Evolutionary conservation across 2,113 vertebrate genomes (phyloP).

Genomic region (Oxyruncus cristatus): DNA sequence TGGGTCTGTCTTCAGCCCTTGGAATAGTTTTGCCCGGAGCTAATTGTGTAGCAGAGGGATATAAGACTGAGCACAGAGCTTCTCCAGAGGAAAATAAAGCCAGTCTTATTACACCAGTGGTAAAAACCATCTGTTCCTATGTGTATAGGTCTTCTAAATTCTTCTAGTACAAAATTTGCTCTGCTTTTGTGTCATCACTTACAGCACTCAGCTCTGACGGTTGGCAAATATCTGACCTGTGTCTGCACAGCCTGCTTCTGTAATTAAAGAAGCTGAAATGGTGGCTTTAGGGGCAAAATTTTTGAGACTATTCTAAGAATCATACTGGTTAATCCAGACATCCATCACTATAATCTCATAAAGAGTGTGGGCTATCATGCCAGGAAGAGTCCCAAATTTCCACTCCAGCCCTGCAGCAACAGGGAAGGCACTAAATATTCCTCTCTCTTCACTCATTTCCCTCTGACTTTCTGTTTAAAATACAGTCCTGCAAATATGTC

Average conservation of each 20-base stretch:
- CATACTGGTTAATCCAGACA: background rate
- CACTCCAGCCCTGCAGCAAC: conserved; percentile 3
- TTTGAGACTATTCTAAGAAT: background rate
- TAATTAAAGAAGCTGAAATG: background rate
- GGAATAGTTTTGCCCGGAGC: background rate
- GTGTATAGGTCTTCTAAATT: background rate
- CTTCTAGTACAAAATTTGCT: background rate
- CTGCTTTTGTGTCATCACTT: background rate
- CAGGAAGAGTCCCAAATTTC: conserved; percentile 14
- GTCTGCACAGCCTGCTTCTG: background rate
- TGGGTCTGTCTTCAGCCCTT: background rate
- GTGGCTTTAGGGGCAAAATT: background rate
- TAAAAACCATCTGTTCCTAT: conserved; percentile 34
- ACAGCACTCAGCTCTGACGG: background rate
- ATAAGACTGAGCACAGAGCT: background rate
- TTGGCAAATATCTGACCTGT: background rate
- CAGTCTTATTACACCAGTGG: background rate
- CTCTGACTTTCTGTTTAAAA: background rate
- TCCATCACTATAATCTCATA: background rate
- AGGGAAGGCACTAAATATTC: background rate
- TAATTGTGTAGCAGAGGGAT: background rate
- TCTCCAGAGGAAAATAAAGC: background rate
- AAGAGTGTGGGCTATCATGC: background rate
- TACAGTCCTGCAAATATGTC: background rate
- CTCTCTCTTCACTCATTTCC: background rate